Base-by-base conservation (phyloP, 2,113 vertebrate genomes). In the Steatornis caripensis region DNA sequence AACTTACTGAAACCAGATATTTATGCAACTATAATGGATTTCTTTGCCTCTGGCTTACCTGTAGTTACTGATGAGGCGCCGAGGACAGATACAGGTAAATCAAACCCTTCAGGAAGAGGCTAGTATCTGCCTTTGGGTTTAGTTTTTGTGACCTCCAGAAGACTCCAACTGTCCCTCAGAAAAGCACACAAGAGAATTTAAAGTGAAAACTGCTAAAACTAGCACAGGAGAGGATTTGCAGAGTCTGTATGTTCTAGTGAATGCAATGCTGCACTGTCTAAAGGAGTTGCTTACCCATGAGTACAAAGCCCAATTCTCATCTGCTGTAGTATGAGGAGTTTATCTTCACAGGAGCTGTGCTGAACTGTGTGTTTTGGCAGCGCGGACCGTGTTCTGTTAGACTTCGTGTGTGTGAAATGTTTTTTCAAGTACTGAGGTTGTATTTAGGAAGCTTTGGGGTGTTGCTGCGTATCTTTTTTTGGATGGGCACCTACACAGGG, bases 1-100 rank as follows among this genome's bases (percentile, higher is more conserved):
- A 99, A 98, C 95, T 97, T 99, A 78, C 98, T 99, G 74, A 99
- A 99, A 96, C 99, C 99, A 21, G 99, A 99, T 91, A 98, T 99
- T 70, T 99, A 99, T 96, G 99, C 99, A 93, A 95, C 99, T 71
- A 99, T 99, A 77, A 99, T 99, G 99, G 99, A 99, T 98, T 99
- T 99, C 97, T 99, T 99, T 97, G 98, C 99, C 21, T 99, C 99
- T 54, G 99, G 99, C 36, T 98, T 99, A 83, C 99, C 99, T 57
- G 97, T 99, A 24, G 96, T 99, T 36, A 99, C 98, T 49, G 99
- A 99, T 1, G 99, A 99, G 68, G 97, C 97, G 55, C 98, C 99
- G 19, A 98, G 96, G 76, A 97, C 98, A 84, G 99, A 99, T 53
- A 99, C 99, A 97, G 99, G 99, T 99, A 98, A 87, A 27, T 43